Evolutionary conservation across 1,140 invertebrate genomes (phyloP), one percentile per base, ranked within the genome.

Genomic region (Gryon sp.): DNA sequence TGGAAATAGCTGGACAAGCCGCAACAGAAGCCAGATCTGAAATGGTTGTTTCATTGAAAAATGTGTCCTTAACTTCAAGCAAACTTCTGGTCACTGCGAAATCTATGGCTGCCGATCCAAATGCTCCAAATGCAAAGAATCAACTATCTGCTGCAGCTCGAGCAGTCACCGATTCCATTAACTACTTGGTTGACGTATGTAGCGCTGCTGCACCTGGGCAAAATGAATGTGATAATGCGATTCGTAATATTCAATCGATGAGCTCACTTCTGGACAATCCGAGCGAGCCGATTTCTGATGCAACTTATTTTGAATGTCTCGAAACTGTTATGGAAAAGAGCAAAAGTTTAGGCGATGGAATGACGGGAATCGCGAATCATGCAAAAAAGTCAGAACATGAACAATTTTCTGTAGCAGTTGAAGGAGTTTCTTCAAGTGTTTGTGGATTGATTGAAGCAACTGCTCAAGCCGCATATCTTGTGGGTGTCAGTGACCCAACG

Each of bases 161-260:
- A 30, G 92, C 94, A 1, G 96, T 99, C 3, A 98, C 96, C 0
- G 97, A 98, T 73, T 96, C 94, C 81, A 97, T 99, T 59, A 98
- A 98, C 85, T 92, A 95, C 75, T 89, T 98, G 28, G 94, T 96
- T 11, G 91, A 93, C 78, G 91, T 93, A 1, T 94, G 93, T 78
- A 93, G 92, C 0, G 93, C 92, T 32, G 91, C 92, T 8, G 92
- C 93, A 1, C 97, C 85, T 74, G 95, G 97, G 0, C 96, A 98
- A 89, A 98, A 96, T 84, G 98, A 99, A 83, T 99, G 97, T 87
- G 97, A 98, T 82, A 98, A 96, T 83, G 97, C 98, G 1, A 94
- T 99, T n/a, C 91, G 97, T 53, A 95, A 95, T 83, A 98, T 99
- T 63, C 93, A 97, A 84, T 93, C 95, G 30, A 93, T 96, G 88